Evolutionary conservation across 2,888 invertebrate species (phyloP).

Genomic region (Dendrolimus houi): DNA sequence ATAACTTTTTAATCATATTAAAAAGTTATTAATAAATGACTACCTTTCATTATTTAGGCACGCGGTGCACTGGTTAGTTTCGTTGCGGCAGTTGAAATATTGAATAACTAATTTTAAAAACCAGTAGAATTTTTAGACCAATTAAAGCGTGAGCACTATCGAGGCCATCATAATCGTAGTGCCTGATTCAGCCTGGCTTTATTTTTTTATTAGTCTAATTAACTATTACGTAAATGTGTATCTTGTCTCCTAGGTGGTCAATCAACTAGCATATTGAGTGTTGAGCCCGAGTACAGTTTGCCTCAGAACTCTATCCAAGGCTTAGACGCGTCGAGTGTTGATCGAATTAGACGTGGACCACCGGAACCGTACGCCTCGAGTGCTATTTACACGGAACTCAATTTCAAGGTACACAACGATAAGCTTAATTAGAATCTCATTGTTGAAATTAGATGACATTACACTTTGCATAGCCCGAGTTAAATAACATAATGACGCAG

Average conservation of each 20-base stretch:
- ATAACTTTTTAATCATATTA: no score
- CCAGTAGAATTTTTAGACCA: no score
- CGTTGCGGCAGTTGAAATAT: no score
- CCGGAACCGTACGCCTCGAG: conserved; percentile 70
- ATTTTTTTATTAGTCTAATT: no score
- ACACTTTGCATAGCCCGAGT: conserved; percentile 43
- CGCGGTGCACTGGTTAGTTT: no score
- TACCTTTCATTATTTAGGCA: no score
- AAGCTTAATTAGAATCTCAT: conserved; percentile 43
- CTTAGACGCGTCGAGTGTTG: conserved; percentile 60
- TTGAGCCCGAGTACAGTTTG: conserved; percentile 67
- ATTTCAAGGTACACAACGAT: conserved; percentile 67
- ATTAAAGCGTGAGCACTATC: no score
- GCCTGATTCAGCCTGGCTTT: no score
- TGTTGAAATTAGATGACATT: conserved; percentile 52
- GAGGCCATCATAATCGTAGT: no score
- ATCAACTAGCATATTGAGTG: conserved; percentile 60
- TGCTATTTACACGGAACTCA: conserved; percentile 73
- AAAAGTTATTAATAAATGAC: no score
- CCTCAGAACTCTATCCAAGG: conserved; percentile 69
- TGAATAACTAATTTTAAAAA: no score
- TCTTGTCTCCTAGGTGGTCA: conserved; percentile 46
- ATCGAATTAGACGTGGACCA: conserved; percentile 59
- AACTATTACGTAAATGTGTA: no score
- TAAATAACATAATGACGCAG: conserved; percentile 16